These are phyloP conservation scores for Chloroceryle amazona DNA, from an alignment of 2,797 vertebrate species.

Conservation along the genomic window DNA sequence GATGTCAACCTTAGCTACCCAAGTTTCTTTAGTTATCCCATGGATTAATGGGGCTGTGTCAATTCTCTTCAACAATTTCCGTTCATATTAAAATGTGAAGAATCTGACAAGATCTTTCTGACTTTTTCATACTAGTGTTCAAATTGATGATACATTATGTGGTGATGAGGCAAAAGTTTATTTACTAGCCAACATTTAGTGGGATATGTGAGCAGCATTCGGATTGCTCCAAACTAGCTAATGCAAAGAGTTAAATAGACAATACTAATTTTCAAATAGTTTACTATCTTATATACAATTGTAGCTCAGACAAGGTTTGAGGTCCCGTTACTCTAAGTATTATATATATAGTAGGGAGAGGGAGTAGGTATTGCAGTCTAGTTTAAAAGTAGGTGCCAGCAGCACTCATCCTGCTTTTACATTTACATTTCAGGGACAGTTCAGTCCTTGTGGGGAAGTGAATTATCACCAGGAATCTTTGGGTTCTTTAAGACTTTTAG, in stretches of 20 bases:
- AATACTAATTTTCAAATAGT: background rate
- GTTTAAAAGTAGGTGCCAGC: background rate
- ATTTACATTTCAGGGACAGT: background rate
- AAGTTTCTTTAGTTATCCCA: background rate
- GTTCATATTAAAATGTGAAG: background rate
- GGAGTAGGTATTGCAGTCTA: background rate
- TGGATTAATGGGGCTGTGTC: background rate
- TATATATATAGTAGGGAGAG: rapidly evolving
- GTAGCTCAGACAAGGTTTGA: background rate
- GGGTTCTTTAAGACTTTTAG: background rate
- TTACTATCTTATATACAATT: background rate
- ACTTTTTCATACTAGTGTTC: background rate
- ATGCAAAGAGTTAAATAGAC: background rate
- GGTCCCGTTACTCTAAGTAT: background rate
- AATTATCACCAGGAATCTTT: background rate
- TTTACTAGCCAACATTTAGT: background rate
- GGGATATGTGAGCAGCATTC: background rate
- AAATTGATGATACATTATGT: background rate
- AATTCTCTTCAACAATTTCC: background rate
- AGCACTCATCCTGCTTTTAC: background rate
- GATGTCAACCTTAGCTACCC: background rate
- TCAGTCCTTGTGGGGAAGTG: background rate
- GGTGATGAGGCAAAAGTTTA: background rate
- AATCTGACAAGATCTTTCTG: background rate
- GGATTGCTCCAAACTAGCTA: background rate